Evolutionary conservation across 2,797 vertebrate genomes (phyloP), one percentile per base, ranked within the genome.

Genomic region (Tadarida brasiliensis): DNA sequence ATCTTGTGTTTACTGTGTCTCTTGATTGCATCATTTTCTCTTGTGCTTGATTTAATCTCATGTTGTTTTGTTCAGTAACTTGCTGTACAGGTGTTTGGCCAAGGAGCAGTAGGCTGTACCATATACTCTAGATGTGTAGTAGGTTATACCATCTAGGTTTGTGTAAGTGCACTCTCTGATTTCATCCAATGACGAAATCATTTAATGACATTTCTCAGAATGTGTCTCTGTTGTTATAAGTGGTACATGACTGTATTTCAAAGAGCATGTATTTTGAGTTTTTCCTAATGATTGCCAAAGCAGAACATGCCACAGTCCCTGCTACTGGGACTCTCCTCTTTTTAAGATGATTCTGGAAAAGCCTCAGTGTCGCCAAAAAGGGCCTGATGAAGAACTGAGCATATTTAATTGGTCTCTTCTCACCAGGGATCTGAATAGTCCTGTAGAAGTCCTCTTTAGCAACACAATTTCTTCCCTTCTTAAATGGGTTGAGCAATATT

Each of bases 391-490:
- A 90, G 28, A 71, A 47, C 14, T 57, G 65, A 65, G 63, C 17
- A 49, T 35, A 3, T 19, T 8, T 51, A 9, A 3, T 35, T 44
- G 26, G 30, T 51, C 39, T 84, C 61, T 63, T 57, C 76, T 71
- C 24, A 30, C n/a, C 17, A 57, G 15, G 56, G 35, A 49, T 35
- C 30, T 68, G 54, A 83, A 68, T 1, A 30, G 35, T 44, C 28
- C 63, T 30, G 20, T 6, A 54, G 61, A 70, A 70, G 14, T 49
- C 20, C 24, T 82, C 57, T 51, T 92, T 7, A 70, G 70, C 68
- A 96, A 11, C 19, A 5, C 47, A 39, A 26, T 90, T 76, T 91
- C 63, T 91, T 73, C 57, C 77, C 26, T 83, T 94, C 83, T 71
- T 74, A 70, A 87, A 35, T 63, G 47, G 74, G 30, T 19, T 7